Evolutionary conservation across 2,113 vertebrate species (phyloP), one percentile per base, ranked within the genome.

Genomic region (Zosterops borbonicus): DNA sequence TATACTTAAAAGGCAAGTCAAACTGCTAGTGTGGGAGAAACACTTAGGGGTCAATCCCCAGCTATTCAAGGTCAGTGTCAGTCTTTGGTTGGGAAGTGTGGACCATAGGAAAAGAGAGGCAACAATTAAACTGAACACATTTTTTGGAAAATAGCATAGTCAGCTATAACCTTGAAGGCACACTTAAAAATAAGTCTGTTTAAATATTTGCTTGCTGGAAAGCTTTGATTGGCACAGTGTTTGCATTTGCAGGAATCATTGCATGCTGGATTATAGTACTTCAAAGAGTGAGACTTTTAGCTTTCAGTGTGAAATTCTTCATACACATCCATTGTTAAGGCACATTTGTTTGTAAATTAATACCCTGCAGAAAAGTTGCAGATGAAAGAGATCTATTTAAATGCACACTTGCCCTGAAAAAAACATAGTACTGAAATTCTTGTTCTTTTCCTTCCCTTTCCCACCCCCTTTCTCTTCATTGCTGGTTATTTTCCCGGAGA

Each of bases 401-500:
- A 75, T 31, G 13, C 14, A 47, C 83, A 55, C 23, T 60, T 68
- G 12, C 31, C 41, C 27, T 49, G 59, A 75, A 85, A 75, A 93
- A 93, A 49, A 29, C 19, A 46, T 28, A 11, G 13, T 41, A 59
- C 37, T 90, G 35, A 88, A 56, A 14, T 23, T 80, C 24, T 44
- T 68, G 65, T 59, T 79, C 31, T 95, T 55, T 96, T 79, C 5
- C 2, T 47, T 86, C 22, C 25, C 8, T 75, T 35, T 12, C 11
- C 6, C 1, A 0, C 8, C 9, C 2, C 4, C 16, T 83, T 85
- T 22, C 16, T 69, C 70, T 79, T 73, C n/a, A n/a, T 80, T 74
- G 56, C 31, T 62, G 21, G 31, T 60, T 91, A 27, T 87, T 89
- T 93, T 63, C 11, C 60, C 89, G 83, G 91, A 98, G 96, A 97